phyloP scores from a whole-genome alignment of 2,113 vertebrate genomes.

The Haemorhous mexicanus region DNA sequence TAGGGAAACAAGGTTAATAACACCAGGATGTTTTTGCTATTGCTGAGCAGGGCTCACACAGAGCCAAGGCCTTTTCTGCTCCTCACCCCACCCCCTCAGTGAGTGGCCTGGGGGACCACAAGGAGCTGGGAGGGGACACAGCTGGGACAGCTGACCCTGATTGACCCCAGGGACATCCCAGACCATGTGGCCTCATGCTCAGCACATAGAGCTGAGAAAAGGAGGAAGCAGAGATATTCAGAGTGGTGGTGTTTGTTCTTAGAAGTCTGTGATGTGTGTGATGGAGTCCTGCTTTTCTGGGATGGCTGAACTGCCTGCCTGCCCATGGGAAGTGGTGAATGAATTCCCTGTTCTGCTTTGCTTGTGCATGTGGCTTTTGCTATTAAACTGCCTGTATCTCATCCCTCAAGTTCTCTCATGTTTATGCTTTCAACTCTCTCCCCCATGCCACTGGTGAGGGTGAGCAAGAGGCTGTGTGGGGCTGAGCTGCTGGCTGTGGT shows the following conservation, averaged over 20 bases:
- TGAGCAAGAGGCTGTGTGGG: accelerated
- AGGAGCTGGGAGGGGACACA: background rate
- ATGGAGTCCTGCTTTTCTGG: background rate
- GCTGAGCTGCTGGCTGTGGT: background rate
- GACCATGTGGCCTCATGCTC: background rate
- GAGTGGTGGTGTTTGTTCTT: accelerated
- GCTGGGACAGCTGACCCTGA: background rate
- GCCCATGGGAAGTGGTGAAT: background rate
- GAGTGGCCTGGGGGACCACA: background rate
- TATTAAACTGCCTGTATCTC: background rate
- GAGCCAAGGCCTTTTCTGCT: background rate
- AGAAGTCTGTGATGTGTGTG: background rate
- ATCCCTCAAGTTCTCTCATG: background rate
- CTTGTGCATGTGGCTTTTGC: background rate
- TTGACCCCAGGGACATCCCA: background rate
- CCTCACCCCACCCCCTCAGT: background rate
- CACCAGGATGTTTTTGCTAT: background rate
- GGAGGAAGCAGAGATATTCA: background rate
- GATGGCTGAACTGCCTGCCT: background rate
- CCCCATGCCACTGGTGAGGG: background rate
- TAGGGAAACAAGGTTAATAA: background rate
- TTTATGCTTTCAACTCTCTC: background rate
- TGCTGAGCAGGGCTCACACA: background rate
- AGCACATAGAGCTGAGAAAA: background rate
- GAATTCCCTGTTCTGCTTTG: background rate